These are phyloP conservation scores for Synodontis membranacea DNA, from an alignment of 2,113 vertebrate genomes.

Conservation along the genomic window DNA sequence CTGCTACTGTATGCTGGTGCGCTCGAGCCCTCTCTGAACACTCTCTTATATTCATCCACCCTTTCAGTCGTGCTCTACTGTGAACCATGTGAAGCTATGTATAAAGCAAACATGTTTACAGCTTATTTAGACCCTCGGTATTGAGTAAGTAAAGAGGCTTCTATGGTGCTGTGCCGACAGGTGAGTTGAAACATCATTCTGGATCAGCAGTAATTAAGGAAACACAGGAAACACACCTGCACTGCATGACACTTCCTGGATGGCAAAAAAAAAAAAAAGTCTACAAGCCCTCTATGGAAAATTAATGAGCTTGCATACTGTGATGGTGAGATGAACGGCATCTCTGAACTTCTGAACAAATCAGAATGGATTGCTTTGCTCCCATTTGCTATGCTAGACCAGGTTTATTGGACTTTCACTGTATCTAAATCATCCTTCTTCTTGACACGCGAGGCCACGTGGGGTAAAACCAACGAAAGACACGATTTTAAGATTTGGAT, in stretches of 20 bases:
- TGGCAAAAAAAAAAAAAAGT: neutral
- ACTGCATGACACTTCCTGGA: constrained; percentile 14
- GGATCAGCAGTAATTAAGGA: neutral
- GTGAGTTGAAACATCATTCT: neutral
- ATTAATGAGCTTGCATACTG: constrained; percentile 8
- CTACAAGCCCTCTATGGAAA: neutral
- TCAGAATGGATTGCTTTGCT: neutral
- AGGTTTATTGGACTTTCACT: neutral
- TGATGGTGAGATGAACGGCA: neutral
- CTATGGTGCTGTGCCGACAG: neutral
- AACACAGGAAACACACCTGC: neutral
- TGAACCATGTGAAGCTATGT: too few species aligned
- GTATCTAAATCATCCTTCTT: too few species aligned
- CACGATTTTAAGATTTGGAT: too few species aligned
- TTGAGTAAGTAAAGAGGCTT: too few species aligned
- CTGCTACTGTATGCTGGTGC: neutral
- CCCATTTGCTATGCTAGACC: neutral
- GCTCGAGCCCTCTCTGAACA: too few species aligned
- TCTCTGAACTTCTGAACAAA: neutral
- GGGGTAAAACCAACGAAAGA: too few species aligned
- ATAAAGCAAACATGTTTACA: neutral
- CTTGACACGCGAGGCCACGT: too few species aligned
- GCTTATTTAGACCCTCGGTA: neutral
- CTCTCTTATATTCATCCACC: neutral
- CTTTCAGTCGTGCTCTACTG: too few species aligned